These are phyloP conservation scores for Neodiprion pinetum DNA, from an alignment of 1,140 invertebrate species.

Conservation along the genomic window DNA sequence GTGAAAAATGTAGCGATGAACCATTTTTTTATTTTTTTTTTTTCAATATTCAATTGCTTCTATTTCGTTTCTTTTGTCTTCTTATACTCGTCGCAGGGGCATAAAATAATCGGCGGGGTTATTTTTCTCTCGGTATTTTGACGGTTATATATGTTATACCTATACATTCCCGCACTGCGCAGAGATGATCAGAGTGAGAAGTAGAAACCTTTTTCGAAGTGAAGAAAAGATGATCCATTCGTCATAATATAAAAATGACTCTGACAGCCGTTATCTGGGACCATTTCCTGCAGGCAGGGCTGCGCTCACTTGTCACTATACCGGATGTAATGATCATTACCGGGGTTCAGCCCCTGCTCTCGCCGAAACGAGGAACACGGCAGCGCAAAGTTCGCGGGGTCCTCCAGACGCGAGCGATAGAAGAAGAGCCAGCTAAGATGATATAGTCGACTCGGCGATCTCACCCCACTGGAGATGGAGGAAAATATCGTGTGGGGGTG, in stretches of 20 bases:
- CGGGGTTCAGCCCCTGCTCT: conserved; percentile 25
- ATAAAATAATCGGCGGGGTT: too few relatives aligned
- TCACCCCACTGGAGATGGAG: conserved; percentile 12
- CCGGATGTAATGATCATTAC: conserved; percentile 63
- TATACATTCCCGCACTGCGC: background rate
- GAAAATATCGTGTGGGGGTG: conserved; percentile 20
- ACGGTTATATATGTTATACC: too few relatives aligned
- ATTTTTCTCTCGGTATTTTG: too few relatives aligned
- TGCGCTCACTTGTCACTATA: conserved; percentile 57
- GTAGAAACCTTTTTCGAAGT: background rate
- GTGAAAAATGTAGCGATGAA: too few relatives aligned
- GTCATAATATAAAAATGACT: conserved; percentile 59
- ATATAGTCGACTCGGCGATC: conserved; percentile 36
- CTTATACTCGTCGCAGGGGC: too few relatives aligned
- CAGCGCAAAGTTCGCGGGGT: conserved; percentile 9
- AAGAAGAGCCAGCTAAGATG: conserved; percentile 35
- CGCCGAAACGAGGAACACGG: conserved; percentile 17
- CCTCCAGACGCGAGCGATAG: conserved; percentile 10
- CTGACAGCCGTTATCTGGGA: conserved; percentile 57
- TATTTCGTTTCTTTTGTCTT: too few relatives aligned
- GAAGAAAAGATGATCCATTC: conserved; percentile 54
- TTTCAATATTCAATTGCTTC: too few relatives aligned
- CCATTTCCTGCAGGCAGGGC: conserved; percentile 56
- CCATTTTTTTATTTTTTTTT: too few relatives aligned
- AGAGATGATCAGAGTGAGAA: background rate